Conservation (phyloP, 2,888 invertebrate species). For the Mesorhabditis sp. region DNA sequence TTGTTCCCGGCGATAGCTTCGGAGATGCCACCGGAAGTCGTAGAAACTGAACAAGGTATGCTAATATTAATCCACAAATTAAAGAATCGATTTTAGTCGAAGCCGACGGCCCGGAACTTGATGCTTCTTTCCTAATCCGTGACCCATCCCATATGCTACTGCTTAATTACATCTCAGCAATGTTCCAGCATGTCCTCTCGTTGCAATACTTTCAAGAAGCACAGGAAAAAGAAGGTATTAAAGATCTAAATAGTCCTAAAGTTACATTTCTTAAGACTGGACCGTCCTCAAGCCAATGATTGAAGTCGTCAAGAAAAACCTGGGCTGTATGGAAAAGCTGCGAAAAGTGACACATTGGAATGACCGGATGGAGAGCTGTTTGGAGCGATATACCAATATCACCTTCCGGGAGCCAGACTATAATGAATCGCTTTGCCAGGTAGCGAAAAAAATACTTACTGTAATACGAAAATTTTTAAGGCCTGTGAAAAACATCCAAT, state of each 20-base stretch:
- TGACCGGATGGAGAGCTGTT: constrained; percentile 13
- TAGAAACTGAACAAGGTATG: neutral
- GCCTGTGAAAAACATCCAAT: constrained; percentile 19
- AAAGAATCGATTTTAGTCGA: neutral
- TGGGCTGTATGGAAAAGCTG: constrained; percentile 16
- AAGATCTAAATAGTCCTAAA: neutral
- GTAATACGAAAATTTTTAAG: constrained; percentile 15
- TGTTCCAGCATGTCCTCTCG: constrained; percentile 23
- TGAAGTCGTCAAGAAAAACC: constrained; percentile 24
- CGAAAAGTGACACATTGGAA: constrained; percentile 10
- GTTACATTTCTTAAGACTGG: constrained; percentile 23
- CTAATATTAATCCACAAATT: neutral
- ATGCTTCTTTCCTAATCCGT: constrained; percentile 11
- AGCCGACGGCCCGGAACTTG: neutral
- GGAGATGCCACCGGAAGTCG: neutral
- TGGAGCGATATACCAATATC: constrained; percentile 20
- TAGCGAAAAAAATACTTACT: neutral
- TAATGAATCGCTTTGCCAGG: constrained; percentile 19
- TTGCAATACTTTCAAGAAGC: constrained; percentile 22
- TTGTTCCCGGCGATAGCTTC: constrained; percentile 42
- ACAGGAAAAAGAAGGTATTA: constrained; percentile 24
- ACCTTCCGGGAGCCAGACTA: constrained; percentile 10
- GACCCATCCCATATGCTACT: constrained; percentile 17
- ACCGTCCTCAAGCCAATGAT: constrained; percentile 19
- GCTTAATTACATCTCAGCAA: constrained; percentile 13